These are phyloP conservation scores for Trachythela sp. DNA, from an alignment of 64 coral and sea anemone genomes.

Conservation along the genomic window DNA sequence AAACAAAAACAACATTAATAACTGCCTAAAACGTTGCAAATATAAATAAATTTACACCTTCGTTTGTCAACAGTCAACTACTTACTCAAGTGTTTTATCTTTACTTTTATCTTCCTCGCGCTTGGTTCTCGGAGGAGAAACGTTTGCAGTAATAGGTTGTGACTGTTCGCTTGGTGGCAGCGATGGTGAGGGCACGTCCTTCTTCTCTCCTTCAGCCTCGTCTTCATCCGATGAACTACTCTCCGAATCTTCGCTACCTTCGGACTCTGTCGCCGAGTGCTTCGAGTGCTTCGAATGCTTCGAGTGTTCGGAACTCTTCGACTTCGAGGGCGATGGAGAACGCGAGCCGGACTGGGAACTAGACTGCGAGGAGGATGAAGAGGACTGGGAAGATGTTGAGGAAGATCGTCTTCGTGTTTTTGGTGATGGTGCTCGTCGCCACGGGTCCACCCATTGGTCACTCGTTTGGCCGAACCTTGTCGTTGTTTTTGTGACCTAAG, in stretches of 20 bases:
- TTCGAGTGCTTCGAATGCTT: not conserved
- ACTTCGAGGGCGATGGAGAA: not conserved
- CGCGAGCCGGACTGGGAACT: slow-evolving; percentile 7
- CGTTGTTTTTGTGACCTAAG: not conserved
- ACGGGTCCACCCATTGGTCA: slow-evolving; percentile 13
- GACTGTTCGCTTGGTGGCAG: not conserved
- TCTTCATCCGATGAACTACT: not conserved
- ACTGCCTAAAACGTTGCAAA: no score
- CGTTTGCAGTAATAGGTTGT: not conserved
- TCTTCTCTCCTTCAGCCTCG: not conserved
- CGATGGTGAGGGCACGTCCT: not conserved
- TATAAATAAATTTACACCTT: no score
- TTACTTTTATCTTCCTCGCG: not conserved
- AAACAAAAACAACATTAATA: no score
- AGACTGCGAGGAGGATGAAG: slow-evolving; percentile 18
- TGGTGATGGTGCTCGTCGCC: not conserved
- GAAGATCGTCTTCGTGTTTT: not conserved
- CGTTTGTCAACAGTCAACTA: no score
- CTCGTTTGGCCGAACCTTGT: not conserved
- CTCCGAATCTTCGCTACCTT: not conserved
- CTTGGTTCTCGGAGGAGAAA: not conserved
- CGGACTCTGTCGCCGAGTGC: not conserved
- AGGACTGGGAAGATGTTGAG: slow-evolving; percentile 8
- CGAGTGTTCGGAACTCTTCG: slow-evolving; percentile 7
- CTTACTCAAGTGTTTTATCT: not conserved